Evolutionary conservation across 2,888 invertebrate genomes (phyloP).

Genomic region (Eupithecia abbreviata): DNA sequence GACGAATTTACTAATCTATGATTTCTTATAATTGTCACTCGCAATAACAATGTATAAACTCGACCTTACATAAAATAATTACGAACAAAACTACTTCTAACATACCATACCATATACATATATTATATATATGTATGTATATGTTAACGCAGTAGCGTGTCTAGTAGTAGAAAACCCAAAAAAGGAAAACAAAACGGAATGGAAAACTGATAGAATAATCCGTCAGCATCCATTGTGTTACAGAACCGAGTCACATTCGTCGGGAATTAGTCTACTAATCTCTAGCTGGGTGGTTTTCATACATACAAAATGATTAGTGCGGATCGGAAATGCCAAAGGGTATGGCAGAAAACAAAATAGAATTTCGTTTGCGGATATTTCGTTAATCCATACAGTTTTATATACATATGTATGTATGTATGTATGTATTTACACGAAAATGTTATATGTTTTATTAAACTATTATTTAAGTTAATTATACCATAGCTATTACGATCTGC

Average conservation of each 20-base stretch:
- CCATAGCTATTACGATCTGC: too few species aligned
- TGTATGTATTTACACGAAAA: background rate
- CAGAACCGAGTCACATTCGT: conserved; percentile 19
- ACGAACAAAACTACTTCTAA: too few species aligned
- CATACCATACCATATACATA: too few species aligned
- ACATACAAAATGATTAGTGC: conserved; percentile 24
- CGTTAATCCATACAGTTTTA: background rate
- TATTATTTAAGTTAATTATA: background rate
- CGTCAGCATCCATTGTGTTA: conserved; percentile 10
- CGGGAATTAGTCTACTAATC: conserved; percentile 28
- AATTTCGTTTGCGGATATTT: background rate
- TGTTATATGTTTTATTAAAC: background rate
- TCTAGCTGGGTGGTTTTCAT: conserved; percentile 24
- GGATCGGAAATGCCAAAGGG: background rate
- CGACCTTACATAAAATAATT: too few species aligned
- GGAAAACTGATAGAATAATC: conserved; percentile 4
- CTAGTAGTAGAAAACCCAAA: background rate
- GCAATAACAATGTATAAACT: too few species aligned
- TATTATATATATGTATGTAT: too few species aligned
- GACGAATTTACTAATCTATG: too few species aligned
- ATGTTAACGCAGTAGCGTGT: background rate
- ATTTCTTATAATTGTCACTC: too few species aligned
- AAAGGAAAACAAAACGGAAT: background rate
- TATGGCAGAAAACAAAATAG: background rate
- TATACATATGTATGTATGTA: background rate